Percentiles rank a stretch among this genome's conserved stretches.
Conservation (phyloP, 2,888 invertebrate species). For the Leucoma salicis region DNA sequence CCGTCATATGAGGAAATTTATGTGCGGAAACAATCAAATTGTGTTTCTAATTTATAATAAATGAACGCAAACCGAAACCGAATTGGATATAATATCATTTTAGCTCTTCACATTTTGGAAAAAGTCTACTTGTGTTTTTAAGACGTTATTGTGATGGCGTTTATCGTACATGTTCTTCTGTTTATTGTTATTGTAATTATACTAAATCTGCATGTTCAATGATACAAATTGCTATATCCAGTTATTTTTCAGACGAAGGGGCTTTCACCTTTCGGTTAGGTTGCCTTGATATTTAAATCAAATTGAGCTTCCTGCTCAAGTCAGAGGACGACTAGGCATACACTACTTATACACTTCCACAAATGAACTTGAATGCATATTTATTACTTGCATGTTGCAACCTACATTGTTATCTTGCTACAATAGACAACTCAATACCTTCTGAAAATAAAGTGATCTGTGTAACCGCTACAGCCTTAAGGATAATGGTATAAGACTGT, state of each 20-base stretch:
- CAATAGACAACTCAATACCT: too few species aligned
- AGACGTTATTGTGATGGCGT: background rate
- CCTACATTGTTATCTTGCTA: background rate
- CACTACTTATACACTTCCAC: conserved; percentile 30
- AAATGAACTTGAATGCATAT: conserved; percentile 10
- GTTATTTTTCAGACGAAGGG: conserved; percentile 35
- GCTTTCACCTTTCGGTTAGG: conserved; percentile 49
- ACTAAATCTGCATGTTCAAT: background rate
- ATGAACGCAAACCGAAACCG: background rate
- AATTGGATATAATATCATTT: background rate
- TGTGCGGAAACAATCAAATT: conserved; percentile 39
- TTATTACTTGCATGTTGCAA: background rate
- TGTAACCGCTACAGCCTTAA: too few species aligned
- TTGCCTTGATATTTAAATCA: conserved; percentile 74
- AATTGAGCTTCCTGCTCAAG: conserved; percentile 64
- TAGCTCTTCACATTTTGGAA: background rate
- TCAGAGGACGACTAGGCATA: conserved; percentile 58
- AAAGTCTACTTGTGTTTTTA: background rate
- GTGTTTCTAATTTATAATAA: conserved; percentile 12
- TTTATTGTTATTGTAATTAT: background rate
- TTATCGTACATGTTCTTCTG: background rate
- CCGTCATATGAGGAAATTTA: conserved; percentile 52
- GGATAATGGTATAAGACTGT: too few species aligned
- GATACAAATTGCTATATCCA: background rate
- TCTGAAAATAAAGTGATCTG: too few species aligned